These are phyloP conservation scores for Scaptodrosophila lebanonensis DNA, from an alignment of 1,140 invertebrate species.

Conservation along the genomic window DNA sequence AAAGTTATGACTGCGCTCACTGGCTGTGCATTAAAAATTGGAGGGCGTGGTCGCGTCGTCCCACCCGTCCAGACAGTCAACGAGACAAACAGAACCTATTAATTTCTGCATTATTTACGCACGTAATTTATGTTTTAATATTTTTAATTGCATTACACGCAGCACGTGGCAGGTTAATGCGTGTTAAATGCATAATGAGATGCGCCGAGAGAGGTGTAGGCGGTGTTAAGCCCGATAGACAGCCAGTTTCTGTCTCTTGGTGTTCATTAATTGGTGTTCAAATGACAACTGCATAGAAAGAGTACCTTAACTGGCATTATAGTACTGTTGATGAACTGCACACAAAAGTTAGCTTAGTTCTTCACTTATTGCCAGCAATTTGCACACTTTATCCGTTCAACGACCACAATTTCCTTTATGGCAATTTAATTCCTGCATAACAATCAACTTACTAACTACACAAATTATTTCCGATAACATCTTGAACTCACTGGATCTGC, in stretches of 20 bases:
- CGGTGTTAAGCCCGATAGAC: too few relatives aligned
- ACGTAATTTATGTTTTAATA: conserved; percentile 69
- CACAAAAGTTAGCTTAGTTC: too few relatives aligned
- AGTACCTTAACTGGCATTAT: too few relatives aligned
- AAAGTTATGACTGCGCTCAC: conserved; percentile 44
- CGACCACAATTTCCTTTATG: too few relatives aligned
- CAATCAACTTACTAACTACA: conserved; percentile 37
- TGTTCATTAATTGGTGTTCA: conserved; percentile 68
- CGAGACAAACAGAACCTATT: conserved; percentile 59
- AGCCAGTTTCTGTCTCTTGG: conserved; percentile 20
- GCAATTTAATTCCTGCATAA: conserved; percentile 13
- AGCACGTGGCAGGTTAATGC: conserved; percentile 55
- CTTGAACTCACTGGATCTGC: conserved; percentile 6
- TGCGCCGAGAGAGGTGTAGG: background rate
- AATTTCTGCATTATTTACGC: conserved; percentile 74
- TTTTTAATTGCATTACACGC: conserved; percentile 71
- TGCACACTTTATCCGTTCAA: too few relatives aligned
- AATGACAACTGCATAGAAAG: conserved; percentile 49
- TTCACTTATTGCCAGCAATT: background rate
- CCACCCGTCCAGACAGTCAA: too few relatives aligned
- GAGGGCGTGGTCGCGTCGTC: background rate
- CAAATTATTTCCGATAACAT: conserved; percentile 66
- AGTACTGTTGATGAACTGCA: too few relatives aligned
- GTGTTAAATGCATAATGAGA: conserved; percentile 66
- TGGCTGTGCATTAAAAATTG: conserved; percentile 1